phyloP scores from a whole-genome alignment of 2,797 vertebrate genomes.

The Alca torda region DNA sequence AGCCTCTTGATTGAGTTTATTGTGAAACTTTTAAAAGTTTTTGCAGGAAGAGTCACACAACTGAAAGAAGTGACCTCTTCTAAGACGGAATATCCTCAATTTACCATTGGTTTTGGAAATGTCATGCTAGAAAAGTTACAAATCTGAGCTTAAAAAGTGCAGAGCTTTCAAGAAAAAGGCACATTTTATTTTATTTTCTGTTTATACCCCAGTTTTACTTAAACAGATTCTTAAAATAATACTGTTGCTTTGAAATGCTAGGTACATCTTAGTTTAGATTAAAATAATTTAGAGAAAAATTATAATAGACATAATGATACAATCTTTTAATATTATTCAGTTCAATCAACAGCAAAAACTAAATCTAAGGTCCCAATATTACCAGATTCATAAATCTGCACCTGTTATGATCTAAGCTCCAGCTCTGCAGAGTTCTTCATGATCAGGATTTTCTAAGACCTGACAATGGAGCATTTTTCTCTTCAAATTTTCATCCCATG shows the following conservation, averaged over 20 bases:
- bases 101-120: neutral
- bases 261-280: neutral
- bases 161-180: neutral
- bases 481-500: neutral
- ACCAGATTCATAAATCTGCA: neutral
- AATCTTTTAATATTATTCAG: neutral
- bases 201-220: neutral
- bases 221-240: neutral
- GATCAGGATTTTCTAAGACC: neutral
- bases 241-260: neutral
- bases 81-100: neutral
- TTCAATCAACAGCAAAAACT: neutral
- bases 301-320: neutral
- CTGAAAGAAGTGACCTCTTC: neutral
- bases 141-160: neutral
- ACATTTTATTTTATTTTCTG: neutral
- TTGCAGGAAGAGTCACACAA: neutral
- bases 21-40: slow-evolving; percentile 35
- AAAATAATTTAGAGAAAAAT: neutral
- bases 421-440: neutral
- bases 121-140: neutral
- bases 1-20: neutral
- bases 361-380: neutral
- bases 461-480: neutral
- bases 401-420: neutral